Conservation (phyloP, 2,888 invertebrate genomes). For the Cordilura impudica region DNA sequence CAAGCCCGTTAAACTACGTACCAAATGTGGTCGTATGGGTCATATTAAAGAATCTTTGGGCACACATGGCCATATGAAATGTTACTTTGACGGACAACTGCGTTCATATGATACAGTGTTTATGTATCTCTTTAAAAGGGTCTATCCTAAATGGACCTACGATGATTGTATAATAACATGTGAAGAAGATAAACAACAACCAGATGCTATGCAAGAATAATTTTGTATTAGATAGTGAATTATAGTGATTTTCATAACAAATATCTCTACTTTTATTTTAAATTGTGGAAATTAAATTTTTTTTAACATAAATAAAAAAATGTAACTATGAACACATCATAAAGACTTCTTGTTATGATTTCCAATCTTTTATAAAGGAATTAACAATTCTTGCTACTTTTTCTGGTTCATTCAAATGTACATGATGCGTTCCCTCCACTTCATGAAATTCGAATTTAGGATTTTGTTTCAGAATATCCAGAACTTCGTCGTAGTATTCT, state of each 20-base stretch:
- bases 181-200: conserved; percentile 67
- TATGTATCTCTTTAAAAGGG: conserved; percentile 95
- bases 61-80: conserved; percentile 99
- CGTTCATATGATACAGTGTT: conserved; percentile 96
- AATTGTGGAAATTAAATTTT: no score
- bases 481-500: conserved; percentile 80
- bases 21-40: conserved; percentile 95
- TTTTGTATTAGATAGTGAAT: not conserved
- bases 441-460: conserved; percentile 81
- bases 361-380: conserved; percentile 79
- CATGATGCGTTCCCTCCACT: conserved; percentile 85
- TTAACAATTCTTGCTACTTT: conserved; percentile 80
- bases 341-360: conserved; percentile 79
- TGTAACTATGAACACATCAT: no score
- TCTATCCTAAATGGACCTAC: conserved; percentile 98
- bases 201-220: conserved; percentile 67
- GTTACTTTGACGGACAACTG: conserved; percentile 95
- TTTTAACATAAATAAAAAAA: no score
- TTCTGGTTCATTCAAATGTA: conserved; percentile 85
- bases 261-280: no score
- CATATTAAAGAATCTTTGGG: conserved; percentile 96
- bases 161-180: conserved; percentile 80
- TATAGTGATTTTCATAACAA: no score
- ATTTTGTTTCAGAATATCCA: conserved; percentile 79
- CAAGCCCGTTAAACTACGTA: conserved; percentile 94